Percentiles rank a stretch among this genome's conserved stretches.
Conservation (phyloP, 2,888 invertebrate genomes). For the Helobdella robusta region DNA sequence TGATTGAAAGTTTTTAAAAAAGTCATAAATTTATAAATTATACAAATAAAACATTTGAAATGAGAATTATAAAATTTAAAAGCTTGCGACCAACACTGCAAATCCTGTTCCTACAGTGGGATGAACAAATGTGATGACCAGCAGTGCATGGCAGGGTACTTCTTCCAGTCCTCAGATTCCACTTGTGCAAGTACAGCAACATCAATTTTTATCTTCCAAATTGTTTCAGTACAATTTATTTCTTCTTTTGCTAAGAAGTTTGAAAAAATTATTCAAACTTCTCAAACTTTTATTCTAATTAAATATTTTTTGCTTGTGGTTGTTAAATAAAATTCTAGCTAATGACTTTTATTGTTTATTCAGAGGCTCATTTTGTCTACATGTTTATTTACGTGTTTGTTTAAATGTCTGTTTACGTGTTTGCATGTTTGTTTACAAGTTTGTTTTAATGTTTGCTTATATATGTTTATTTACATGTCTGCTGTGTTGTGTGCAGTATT, state of each 20-base stretch:
- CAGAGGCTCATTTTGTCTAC: not conserved
- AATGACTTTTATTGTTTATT: not conserved
- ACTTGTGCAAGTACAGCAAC: conserved; percentile 7
- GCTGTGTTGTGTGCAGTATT: too few relatives aligned
- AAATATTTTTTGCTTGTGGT: not conserved
- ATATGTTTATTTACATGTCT: too few relatives aligned
- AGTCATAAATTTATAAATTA: not conserved
- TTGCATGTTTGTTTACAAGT: too few relatives aligned
- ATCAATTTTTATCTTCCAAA: too few relatives aligned
- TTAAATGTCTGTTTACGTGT: too few relatives aligned
- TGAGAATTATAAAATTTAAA: not conserved
- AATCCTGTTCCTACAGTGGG: conserved; percentile 24
- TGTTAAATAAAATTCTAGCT: not conserved
- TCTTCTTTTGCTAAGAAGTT: not conserved
- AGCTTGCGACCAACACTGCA: conserved; percentile 29
- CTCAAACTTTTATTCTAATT: not conserved
- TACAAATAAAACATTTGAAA: not conserved
- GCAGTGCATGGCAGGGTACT: conserved; percentile 5
- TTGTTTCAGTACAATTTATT: too few relatives aligned
- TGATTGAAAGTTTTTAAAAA: not conserved
- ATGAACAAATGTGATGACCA: conserved; percentile 26
- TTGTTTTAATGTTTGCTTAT: too few relatives aligned
- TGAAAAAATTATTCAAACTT: not conserved
- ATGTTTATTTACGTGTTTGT: too few relatives aligned
- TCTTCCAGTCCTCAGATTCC: not conserved